Conservation (phyloP, 2,888 invertebrate genomes). For the Cecidostiba fungosa region DNA sequence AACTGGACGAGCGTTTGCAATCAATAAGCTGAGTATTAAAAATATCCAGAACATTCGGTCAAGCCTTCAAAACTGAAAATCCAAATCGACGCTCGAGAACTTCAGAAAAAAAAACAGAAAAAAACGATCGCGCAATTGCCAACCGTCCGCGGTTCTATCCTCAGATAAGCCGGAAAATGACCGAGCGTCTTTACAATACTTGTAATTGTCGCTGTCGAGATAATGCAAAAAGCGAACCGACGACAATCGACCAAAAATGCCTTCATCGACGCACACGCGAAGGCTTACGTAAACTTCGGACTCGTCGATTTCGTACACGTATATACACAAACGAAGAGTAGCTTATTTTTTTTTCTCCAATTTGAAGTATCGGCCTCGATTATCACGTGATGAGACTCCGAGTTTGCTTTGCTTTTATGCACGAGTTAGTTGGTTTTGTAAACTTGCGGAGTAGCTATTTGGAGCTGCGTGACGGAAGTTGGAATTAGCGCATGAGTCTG, state of each 20-base stretch:
- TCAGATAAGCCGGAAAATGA: conserved; percentile 44
- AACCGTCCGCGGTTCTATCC: background rate
- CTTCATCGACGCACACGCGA: background rate
- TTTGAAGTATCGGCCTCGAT: conserved; percentile 10
- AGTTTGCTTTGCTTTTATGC: background rate
- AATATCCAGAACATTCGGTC: background rate
- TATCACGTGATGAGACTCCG: background rate
- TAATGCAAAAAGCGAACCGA: background rate
- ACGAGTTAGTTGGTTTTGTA: conserved; percentile 6
- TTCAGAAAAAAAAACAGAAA: background rate
- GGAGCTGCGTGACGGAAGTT: conserved; percentile 42
- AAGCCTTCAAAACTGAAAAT: background rate
- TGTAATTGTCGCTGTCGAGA: conserved; percentile 28
- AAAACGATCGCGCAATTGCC: background rate
- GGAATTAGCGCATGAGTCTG: conserved; percentile 21
- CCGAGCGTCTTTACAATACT: background rate
- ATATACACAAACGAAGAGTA: background rate
- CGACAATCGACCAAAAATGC: background rate
- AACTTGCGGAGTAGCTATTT: conserved; percentile 30
- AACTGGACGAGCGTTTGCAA: background rate
- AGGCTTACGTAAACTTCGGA: background rate
- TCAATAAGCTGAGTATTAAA: background rate
- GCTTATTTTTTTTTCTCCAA: conserved; percentile 25
- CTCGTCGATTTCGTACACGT: background rate
- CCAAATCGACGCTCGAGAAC: background rate